Evolutionary conservation across 2,113 vertebrate genomes (phyloP).

Genomic region (Platysternon megacephalum): DNA sequence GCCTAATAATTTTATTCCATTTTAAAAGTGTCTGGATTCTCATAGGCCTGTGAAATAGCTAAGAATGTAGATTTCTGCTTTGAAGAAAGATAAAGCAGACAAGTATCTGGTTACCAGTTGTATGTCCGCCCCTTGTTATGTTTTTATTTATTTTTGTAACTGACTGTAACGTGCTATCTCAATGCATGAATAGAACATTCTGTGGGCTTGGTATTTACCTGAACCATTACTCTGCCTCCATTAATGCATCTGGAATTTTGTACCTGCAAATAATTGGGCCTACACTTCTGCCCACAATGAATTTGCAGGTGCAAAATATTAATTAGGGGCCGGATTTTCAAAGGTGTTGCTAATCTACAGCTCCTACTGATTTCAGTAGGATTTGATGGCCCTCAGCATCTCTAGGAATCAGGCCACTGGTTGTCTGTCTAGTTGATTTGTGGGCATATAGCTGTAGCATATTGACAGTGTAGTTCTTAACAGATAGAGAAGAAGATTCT

Average conservation of each 20-base stretch:
- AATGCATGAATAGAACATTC: background rate
- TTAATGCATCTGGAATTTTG: background rate
- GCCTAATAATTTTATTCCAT: background rate
- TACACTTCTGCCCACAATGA: background rate
- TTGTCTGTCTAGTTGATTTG: background rate
- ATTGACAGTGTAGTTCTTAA: background rate
- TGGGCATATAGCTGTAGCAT: background rate
- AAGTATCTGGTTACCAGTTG: background rate
- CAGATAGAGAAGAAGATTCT: background rate
- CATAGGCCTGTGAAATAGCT: background rate
- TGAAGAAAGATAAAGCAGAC: background rate
- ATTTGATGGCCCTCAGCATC: background rate
- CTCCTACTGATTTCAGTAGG: background rate
- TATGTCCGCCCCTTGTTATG: background rate
- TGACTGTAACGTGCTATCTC: background rate
- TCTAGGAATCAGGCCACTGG: background rate
- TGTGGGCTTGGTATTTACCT: background rate
- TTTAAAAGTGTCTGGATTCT: background rate
- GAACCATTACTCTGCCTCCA: background rate
- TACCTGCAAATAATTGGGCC: background rate
- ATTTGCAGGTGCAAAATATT: background rate
- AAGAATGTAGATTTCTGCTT: slow-evolving; percentile 11
- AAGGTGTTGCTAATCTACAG: background rate
- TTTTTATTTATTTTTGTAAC: background rate
- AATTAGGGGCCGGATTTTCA: background rate